Base-by-base conservation (phyloP, 2,797 vertebrate species). In the Gallinago stenura region DNA sequence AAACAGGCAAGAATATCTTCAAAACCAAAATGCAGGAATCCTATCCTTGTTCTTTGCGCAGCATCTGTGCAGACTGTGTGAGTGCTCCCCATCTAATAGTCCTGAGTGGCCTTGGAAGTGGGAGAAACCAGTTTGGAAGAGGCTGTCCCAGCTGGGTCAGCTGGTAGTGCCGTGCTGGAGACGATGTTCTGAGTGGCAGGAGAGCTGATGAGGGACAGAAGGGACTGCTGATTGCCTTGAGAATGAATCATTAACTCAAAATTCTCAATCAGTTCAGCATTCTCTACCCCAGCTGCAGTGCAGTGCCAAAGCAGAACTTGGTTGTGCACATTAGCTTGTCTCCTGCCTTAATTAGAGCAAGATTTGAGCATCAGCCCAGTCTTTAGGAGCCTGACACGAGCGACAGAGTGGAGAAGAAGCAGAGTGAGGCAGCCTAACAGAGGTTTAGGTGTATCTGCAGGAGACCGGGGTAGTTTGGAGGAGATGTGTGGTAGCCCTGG, bases 51-150 rank as follows among this genome's bases (percentile, higher is more conserved):
- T 61, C 43, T 58, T 90, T 75, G 51, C 41, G 46, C 33, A 39
- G 46, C 48, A 3, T 48, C 19, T 2, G 0, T 28, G 33, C 66
- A 76, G n/a, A 10, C 21, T 2, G 0, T 24, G 35, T 37, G 54
- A 22, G 2, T 37, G 30, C 24, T 84, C 4, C 7, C 35, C 16
- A 6, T 35, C 37, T 30, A 33, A 6, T 28, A 24, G 25, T 12
- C 41, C 43, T 56, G 21, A 20, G 26, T 35, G 58, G 19, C 60
- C 50, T 91, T 51, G 20, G 48, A 58, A 46, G 3, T 28, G 35
- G 22, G 37, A 87, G 33, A 26, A 65, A 6, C 10, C 10, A 14
- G 50, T 68, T 21, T 87, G 69, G 77, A 25, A 80, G 60, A 41
- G n/a, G 17, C 53, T 73, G 2, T 64, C 25, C 60, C 9, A 3